A percentile compares a stretch with the other conserved stretches of the same genome.
These are phyloP conservation scores for Lithophane leautieri DNA, from an alignment of 2,888 invertebrate genomes.

Conservation along the genomic window DNA sequence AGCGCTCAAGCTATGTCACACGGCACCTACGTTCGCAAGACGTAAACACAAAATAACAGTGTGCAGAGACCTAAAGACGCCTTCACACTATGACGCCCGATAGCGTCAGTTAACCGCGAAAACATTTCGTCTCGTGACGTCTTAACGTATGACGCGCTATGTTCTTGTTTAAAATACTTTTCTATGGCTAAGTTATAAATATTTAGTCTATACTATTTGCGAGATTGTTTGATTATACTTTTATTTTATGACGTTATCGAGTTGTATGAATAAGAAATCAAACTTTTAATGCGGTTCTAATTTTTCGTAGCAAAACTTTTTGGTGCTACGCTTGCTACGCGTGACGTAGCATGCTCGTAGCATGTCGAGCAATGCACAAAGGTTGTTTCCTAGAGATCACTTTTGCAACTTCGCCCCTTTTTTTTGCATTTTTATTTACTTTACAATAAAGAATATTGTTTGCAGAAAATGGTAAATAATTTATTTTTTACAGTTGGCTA, in stretches of 20 bases:
- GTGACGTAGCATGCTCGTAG: slow-evolving; percentile 39
- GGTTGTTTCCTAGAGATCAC: not conserved
- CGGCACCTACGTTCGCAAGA: slow-evolving; percentile 2
- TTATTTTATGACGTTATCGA: slow-evolving; percentile 23
- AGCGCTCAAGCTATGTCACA: slow-evolving; percentile 18
- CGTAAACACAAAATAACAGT: slow-evolving; percentile 11
- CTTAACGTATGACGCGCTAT: slow-evolving; percentile 35
- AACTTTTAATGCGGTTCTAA: not conserved
- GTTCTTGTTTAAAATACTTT: slow-evolving; percentile 27
- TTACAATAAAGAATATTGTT: not conserved
- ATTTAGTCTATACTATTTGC: slow-evolving; percentile 33
- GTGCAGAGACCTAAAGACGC: slow-evolving; percentile 46
- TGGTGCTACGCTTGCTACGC: slow-evolving; percentile 47
- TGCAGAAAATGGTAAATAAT: not conserved
- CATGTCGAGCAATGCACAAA: slow-evolving; percentile 1
- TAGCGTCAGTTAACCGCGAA: slow-evolving; percentile 32
- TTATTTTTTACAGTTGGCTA: not conserved
- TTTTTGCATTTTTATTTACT: not conserved
- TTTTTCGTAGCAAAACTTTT: slow-evolving; percentile 40
- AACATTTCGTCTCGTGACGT: slow-evolving; percentile 42
- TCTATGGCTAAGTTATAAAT: slow-evolving; percentile 29
- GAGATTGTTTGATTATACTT: slow-evolving; percentile 15
- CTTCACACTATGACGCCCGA: slow-evolving; percentile 48
- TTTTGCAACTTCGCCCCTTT: no score
- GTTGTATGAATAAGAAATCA: slow-evolving; percentile 7